A percentile compares a stretch with the other conserved stretches of the same genome.
Conservation (phyloP, 2,888 invertebrate genomes). For the Octonoba sinensis region DNA sequence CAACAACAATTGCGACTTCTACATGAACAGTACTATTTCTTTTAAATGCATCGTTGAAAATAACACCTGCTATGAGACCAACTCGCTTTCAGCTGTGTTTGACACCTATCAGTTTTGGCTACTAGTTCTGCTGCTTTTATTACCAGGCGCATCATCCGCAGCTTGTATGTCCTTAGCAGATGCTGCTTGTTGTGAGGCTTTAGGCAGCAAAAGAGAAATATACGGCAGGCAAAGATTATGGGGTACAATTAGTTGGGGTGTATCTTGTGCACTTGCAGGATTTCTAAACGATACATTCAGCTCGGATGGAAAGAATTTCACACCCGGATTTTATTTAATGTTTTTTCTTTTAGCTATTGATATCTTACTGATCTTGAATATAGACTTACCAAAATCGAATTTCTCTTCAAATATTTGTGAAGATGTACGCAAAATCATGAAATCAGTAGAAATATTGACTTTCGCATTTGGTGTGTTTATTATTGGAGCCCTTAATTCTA, state of each 20-base stretch:
- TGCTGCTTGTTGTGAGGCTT: constrained; percentile 86
- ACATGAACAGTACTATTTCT: too few species aligned
- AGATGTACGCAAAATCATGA: constrained; percentile 28
- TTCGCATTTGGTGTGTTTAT: constrained; percentile 44
- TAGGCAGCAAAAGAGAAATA: constrained; percentile 81
- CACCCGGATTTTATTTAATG: constrained; percentile 46
- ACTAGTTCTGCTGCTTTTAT: constrained; percentile 80
- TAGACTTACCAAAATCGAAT: constrained; percentile 17
- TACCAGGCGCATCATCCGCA: constrained; percentile 87
- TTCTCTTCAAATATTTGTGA: constrained; percentile 27
- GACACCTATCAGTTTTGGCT: constrained; percentile 13
- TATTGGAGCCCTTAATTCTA: constrained; percentile 59
- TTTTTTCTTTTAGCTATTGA: constrained; percentile 7
- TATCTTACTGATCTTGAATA: constrained; percentile 22
- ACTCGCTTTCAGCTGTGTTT: neutral
- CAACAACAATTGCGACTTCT: too few species aligned
- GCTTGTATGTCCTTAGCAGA: constrained; percentile 89
- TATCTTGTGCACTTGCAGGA: constrained; percentile 82
- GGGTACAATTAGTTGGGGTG: constrained; percentile 89
- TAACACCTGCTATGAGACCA: too few species aligned
- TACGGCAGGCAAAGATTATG: constrained; percentile 90
- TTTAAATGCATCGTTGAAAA: too few species aligned
- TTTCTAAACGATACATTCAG: constrained; percentile 76
- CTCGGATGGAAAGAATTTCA: constrained; percentile 3
- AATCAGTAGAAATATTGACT: constrained; percentile 5